Evolutionary conservation across 2,888 invertebrate genomes (phyloP), one percentile per base, ranked within the genome.

Genomic region (Cantharis flavilabris): DNA sequence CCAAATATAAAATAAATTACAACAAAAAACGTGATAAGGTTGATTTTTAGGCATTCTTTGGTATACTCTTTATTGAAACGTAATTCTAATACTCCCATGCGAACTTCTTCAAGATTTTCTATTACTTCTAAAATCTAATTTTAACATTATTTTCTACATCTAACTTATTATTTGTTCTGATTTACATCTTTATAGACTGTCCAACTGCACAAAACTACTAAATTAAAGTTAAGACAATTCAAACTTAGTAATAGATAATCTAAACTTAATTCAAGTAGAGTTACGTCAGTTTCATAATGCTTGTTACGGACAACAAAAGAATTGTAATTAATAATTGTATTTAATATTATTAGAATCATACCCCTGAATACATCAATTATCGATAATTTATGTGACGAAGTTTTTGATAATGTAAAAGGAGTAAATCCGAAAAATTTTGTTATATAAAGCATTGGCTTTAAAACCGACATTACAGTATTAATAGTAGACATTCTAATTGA

Each of bases 251-350:
- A 2, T 7, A 49, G 2, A 49, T 7, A 49, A n/a, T n/a, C 7
- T n/a, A 49, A n/a, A 49, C n/a, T 49, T 7, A 0, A n/a, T n/a
- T n/a, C 49, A 7, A 49, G 2, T n/a, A 49, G 5, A n/a, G 49
- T 3, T 33, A 3, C 0, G 13, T 3, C 0, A 33, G 1, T 7
- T 7, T 0, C 5, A 2, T 28, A 9, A n/a, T 16, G 16, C 16
- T n/a, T n/a, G 1, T 1, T n/a, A n/a, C 0, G 1, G 5, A 1
- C 5, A n/a, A 7, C 2, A 49, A n/a, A 5, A 5, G 2, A 49
- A 5, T 13, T 1, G n/a, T n/a, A n/a, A 49, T 11, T n/a, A 49
- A 3, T 33, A 13, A 13, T n/a, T 49, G 49, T 49, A 49, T 49
- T n/a, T 49, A 49, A 49, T n/a, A n/a, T n/a, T 49, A 49, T 49